These are phyloP conservation scores for Gracilinanus agilis DNA, from an alignment of 2,113 vertebrate genomes.

Conservation along the genomic window DNA sequence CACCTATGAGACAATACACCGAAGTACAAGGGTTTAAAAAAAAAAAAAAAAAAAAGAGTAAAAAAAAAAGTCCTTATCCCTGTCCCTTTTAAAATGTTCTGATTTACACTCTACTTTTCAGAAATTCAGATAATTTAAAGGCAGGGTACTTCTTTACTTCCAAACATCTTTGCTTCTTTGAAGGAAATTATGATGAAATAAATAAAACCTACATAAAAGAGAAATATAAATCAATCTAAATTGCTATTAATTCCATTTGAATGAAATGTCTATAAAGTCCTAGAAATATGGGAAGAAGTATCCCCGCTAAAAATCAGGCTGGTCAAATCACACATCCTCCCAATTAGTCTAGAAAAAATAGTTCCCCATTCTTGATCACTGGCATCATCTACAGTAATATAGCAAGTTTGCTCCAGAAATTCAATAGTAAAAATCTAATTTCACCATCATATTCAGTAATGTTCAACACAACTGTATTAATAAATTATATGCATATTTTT, in stretches of 20 bases:
- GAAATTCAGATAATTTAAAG: slow-evolving; percentile 13
- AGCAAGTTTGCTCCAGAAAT: slow-evolving; percentile 37
- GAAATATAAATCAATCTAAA: slow-evolving; percentile 45
- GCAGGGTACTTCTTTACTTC: slow-evolving; percentile 34
- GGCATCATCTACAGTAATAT: background rate
- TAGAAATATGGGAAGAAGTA: background rate
- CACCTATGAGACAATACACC: no score
- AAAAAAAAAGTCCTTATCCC: background rate
- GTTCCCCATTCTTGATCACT: background rate
- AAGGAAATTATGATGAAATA: slow-evolving; percentile 27
- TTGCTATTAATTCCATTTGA: slow-evolving; percentile 26
- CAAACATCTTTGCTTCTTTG: slow-evolving; percentile 39
- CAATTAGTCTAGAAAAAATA: slow-evolving; percentile 56
- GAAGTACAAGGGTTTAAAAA: no score
- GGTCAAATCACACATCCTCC: slow-evolving; percentile 46
- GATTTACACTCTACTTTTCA: slow-evolving; percentile 50
- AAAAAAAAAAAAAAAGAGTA: no score
- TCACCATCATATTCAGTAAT: slow-evolving; percentile 2
- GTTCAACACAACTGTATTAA: slow-evolving; percentile 21
- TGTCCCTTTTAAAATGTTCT: slow-evolving; percentile 53
- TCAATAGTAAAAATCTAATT: slow-evolving; percentile 34
- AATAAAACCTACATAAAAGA: slow-evolving; percentile 37
- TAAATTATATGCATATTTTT: slow-evolving; percentile 1
- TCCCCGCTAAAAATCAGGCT: background rate
- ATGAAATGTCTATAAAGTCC: slow-evolving; percentile 2